Evolutionary conservation across 2,888 invertebrate genomes (phyloP), one percentile per base, ranked within the genome.

Genomic region (Polyommatus iphigenia): DNA sequence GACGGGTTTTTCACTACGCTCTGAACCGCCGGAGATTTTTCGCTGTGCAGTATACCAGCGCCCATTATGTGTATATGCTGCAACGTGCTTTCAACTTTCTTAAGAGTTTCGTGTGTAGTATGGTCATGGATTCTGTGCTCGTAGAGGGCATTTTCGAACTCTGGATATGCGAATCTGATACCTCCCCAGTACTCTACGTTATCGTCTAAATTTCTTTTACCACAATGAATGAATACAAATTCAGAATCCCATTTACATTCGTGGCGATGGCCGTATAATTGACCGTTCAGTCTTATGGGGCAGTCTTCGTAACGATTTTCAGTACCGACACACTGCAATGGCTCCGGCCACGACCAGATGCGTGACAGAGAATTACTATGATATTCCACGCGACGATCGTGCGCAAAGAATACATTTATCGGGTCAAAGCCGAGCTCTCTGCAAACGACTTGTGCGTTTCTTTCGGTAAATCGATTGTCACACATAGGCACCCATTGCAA

Each of bases 401-500:
- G 96, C 50, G 97, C 96, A 81, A 99, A 97, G 87, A 97, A 98
- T 0, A 98, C 97, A 87, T 99, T 98, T 46, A 98, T 95, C 0
- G 97, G 96, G 88, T 98, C 98, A 85, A 97, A 97, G 10, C 99
- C 99, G 72, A 99, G 91, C 88, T 99, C 98, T 32, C 98, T 95
- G 86, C 99, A 99, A 0, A 99, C 98, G 0, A 99, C 99, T 94
- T 99, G 97, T 5, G 99, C 99, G 87, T 99, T 99, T 84, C 99
- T 95, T 88, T 99, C 98, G 0, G 99, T 99, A 88, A 99, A 99
- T 79, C 98, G 95, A 72, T 95, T 95, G 89, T 99, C 99, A 90
- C 99, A 99, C 91, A 99, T 96, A 0, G 99, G 98, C 57, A 99
- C 97, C 98, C 99, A 99, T 86, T 99, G 99, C 24, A 98, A 94